Evolutionary conservation across 2,888 invertebrate species (phyloP).

Genomic region (Ctenicera cuprea): DNA sequence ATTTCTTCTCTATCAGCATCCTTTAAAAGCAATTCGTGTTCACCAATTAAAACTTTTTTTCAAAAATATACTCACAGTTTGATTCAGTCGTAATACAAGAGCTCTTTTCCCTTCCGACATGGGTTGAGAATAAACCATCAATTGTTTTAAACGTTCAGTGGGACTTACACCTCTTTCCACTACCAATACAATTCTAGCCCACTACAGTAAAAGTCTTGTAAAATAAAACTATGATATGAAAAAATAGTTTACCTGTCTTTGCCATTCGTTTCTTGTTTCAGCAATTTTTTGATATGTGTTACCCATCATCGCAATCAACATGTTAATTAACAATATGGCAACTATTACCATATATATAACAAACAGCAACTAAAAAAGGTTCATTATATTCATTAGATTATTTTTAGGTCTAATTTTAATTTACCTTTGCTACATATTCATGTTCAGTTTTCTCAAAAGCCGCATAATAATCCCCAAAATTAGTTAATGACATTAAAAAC

Average conservation of each 20-base stretch:
- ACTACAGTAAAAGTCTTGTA: conserved; percentile 74
- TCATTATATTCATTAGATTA: not conserved
- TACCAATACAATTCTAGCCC: conserved; percentile 98
- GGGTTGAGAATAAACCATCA: conserved; percentile 94
- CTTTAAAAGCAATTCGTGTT: conserved; percentile 64
- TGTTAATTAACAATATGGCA: conserved; percentile 95
- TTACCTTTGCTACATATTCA: conserved; percentile 91
- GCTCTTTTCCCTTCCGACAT: conserved; percentile 93
- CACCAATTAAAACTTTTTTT: not conserved
- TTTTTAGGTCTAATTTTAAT: not conserved
- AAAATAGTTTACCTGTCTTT: conserved; percentile 80
- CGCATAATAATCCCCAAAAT: conserved; percentile 95
- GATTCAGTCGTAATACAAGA: conserved; percentile 90
- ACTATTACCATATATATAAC: conserved; percentile 99
- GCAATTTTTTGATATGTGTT: conserved; percentile 99
- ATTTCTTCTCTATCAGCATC: conserved; percentile 95
- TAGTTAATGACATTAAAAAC: conserved; percentile 98
- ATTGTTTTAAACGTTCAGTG: conserved; percentile 87
- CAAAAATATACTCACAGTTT: conserved; percentile 79
- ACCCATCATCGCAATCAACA: conserved; percentile 99
- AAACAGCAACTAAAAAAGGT: conserved; percentile 83
- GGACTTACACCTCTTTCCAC: conserved; percentile 98
- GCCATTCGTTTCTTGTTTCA: conserved; percentile 98
- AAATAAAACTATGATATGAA: not conserved
- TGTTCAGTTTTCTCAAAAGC: conserved; percentile 93